Conservation (phyloP, 1,140 invertebrate species). For the Calephelis virginiensis region DNA sequence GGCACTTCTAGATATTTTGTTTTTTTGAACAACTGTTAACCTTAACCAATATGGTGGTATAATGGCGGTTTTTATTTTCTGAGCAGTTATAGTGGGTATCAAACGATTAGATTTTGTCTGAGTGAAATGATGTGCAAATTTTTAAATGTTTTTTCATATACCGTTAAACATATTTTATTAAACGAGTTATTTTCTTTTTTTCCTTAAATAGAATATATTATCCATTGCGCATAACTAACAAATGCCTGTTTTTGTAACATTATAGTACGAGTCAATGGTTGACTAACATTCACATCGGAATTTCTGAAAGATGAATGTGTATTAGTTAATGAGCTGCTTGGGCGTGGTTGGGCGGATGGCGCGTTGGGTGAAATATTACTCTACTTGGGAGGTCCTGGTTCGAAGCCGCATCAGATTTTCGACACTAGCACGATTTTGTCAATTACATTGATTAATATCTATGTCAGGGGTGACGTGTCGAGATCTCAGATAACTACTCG, state of each 20-base stretch:
- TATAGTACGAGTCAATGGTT: slow-evolving; percentile 10
- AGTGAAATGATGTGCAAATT: too few species aligned
- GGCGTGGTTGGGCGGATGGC: slow-evolving; percentile 63
- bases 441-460: slow-evolving; percentile 68
- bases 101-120: too few species aligned
- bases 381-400: slow-evolving; percentile 66
- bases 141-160: too few species aligned
- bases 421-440: slow-evolving; percentile 74
- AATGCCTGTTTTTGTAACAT: background rate
- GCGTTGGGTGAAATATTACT: slow-evolving; percentile 66
- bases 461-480: slow-evolving; percentile 32
- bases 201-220: too few species aligned
- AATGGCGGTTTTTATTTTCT: too few species aligned
- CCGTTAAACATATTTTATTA: too few species aligned
- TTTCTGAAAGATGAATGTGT: slow-evolving; percentile 64
- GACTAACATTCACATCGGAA: slow-evolving; percentile 39
- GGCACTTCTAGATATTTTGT: too few species aligned
- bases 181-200: too few species aligned
- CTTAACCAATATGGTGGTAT: too few species aligned
- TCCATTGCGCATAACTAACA: too few species aligned
- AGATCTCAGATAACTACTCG: slow-evolving; percentile 50
- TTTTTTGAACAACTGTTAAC: too few species aligned
- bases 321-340: slow-evolving; percentile 67
- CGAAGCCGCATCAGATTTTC: slow-evolving; percentile 60
- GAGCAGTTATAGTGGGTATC: too few species aligned